Conservation (phyloP, 2,888 invertebrate genomes). For the Tiphia femorata region DNA sequence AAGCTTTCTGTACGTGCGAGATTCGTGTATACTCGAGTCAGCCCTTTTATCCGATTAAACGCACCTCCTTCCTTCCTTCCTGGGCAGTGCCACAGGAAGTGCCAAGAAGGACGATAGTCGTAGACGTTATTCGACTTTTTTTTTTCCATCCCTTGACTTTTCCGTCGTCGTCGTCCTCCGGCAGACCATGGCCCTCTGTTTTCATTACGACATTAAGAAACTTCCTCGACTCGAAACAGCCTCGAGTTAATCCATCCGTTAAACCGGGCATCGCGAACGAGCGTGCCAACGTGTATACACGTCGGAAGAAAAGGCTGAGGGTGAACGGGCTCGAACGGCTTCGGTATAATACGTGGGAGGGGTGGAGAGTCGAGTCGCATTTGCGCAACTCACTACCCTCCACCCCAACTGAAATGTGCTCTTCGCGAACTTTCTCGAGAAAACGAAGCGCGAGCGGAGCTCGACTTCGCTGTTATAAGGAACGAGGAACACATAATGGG, state of each 20-base stretch:
- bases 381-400: too few relatives aligned
- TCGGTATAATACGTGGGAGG: too few relatives aligned
- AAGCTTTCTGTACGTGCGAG: not conserved
- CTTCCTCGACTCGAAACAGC: slow-evolving; percentile 52
- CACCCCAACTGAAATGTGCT: too few relatives aligned
- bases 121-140: slow-evolving; percentile 35
- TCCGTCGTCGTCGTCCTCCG: slow-evolving; percentile 16
- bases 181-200: slow-evolving; percentile 41
- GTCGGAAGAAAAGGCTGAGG: slow-evolving; percentile 31
- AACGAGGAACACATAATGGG: too few relatives aligned
- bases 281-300: slow-evolving; percentile 7
- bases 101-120: slow-evolving; percentile 28
- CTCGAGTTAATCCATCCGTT: slow-evolving; percentile 52
- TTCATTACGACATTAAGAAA: slow-evolving; percentile 56
- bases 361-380: too few relatives aligned
- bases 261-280: slow-evolving; percentile 31
- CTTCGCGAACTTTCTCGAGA: too few relatives aligned
- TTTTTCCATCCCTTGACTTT: slow-evolving; percentile 28
- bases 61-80: too few relatives aligned
- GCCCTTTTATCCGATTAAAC: slow-evolving; percentile 31
- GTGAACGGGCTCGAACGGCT: slow-evolving; percentile 12
- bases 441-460: too few relatives aligned
- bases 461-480: too few relatives aligned
- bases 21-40: not conserved
- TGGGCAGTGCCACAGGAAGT: too few relatives aligned